A percentile compares a stretch with the other conserved stretches of the same genome.
phyloP scores from a whole-genome alignment of 53 echinoderm and acorn worm genomes.

The Mesocentrotus franciscanus region DNA sequence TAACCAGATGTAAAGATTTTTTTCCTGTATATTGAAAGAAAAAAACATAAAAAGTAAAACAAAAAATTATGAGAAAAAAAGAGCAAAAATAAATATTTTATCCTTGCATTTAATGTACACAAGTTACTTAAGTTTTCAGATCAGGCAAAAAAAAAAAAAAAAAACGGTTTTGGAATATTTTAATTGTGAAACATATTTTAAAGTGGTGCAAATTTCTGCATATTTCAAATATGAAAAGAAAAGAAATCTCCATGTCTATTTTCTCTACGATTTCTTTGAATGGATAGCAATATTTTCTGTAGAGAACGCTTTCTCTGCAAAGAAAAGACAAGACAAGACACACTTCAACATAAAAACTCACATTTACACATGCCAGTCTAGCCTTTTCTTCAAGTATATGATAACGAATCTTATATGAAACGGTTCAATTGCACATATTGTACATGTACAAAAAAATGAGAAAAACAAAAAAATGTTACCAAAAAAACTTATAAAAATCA shows the following conservation, averaged over 20 bases:
- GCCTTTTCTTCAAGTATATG: constrained; percentile 54
- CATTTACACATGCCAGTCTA: constrained; percentile 53
- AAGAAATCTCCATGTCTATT: constrained; percentile 41
- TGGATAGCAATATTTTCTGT: constrained; percentile 58
- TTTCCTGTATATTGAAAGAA: constrained; percentile 56
- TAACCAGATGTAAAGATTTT: constrained; percentile 64
- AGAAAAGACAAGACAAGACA: not conserved
- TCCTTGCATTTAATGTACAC: constrained; percentile 46
- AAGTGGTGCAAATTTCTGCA: constrained; percentile 16
- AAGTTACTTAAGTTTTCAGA: constrained; percentile 42
- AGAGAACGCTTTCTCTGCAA: not conserved
- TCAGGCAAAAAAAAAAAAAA: not conserved
- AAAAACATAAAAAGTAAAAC: constrained; percentile 34
- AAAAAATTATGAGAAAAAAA: constrained; percentile 11
- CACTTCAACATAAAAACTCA: constrained; percentile 31
- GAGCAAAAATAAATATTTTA: constrained; percentile 47
- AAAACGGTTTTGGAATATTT: not conserved
- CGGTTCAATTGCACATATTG: constrained; percentile 66
- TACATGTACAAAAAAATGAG: constrained; percentile 60
- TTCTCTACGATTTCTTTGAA: constrained; percentile 31
- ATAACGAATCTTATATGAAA: constrained; percentile 9
- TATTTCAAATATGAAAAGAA: constrained; percentile 31
- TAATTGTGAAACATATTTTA: constrained; percentile 47
- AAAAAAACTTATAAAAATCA: constrained; percentile 51
- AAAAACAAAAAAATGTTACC: constrained; percentile 56